Evolutionary conservation across 2,797 vertebrate species (phyloP).

Genomic region (Orestias chungarensis): DNA sequence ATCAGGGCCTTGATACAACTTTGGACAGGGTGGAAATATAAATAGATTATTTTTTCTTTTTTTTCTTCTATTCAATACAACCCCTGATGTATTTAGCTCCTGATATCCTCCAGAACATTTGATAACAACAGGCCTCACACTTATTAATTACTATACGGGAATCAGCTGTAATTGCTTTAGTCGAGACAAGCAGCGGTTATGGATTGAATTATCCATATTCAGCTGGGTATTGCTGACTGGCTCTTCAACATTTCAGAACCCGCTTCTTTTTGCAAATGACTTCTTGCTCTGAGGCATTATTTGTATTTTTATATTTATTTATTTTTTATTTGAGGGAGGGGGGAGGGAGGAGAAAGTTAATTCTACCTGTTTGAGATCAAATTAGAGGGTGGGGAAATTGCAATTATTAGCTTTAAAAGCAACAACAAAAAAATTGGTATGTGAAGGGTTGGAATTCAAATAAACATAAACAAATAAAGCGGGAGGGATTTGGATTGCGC

Average conservation of each 20-base stretch:
- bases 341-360: constrained; percentile 79
- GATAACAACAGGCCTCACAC: constrained; percentile 72
- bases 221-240: constrained; percentile 93
- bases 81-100: constrained; percentile 36
- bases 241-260: constrained; percentile 92
- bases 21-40: not conserved
- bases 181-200: constrained; percentile 90
- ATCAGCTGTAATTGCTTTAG: constrained; percentile 95
- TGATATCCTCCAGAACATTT: constrained; percentile 46
- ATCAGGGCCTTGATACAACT: not conserved
- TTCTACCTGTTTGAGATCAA: constrained; percentile 88
- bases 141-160: constrained; percentile 92
- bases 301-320: not conserved
- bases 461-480: constrained; percentile 61
- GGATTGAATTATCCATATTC: constrained; percentile 95
- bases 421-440: no score
- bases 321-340: not conserved
- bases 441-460: constrained; percentile 40
- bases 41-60: not conserved
- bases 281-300: constrained; percentile 88
- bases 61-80: not conserved
- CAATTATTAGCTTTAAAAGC: no score
- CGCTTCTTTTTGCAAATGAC: constrained; percentile 84
- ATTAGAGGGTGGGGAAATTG: constrained; percentile 82
- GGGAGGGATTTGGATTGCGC: constrained; percentile 45